Evolutionary conservation across 2,888 invertebrate species (phyloP), one percentile per base, ranked within the genome.

Genomic region (Aspidapion aeneum): DNA sequence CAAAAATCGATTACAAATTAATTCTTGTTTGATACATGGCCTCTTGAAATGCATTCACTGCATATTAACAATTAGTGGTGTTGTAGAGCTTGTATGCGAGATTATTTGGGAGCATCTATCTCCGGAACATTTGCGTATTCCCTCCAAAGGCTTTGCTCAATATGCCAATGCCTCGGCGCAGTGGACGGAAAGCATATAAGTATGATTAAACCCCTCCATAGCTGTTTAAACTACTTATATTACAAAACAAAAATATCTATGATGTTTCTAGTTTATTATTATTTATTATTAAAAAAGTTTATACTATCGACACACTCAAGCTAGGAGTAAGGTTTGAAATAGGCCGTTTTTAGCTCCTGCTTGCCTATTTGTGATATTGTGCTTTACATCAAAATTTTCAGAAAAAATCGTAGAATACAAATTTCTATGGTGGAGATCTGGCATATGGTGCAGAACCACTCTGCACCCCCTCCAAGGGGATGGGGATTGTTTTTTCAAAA

Each of bases 121-220:
- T 19, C 52, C 7, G 17, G 52, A 52, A 52, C n/a, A 7, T 52
- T 17, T 17, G 7, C 52, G 7, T 5, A 7, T 52, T 19, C 52
- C 52, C 3, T 19, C 17, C 7, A 52, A 52, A 52, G 49, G 18
- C 3, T 69, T 71, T 64, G 56, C 60, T 16, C 20, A n/a, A n/a
- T 63, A 61, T 58, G 64, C 67, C 18, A 63, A 71, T 71, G 71
- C 35, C 55, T 71, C 21, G 71, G 68, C 2, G 62, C 68, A 1
- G 35, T 68, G 20, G 69, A 69, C 63, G 69, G 67, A 3, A 70
- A 70, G 55, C 69, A 69, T 55, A 60, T 70, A 5, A 20, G 63
- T 49, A 62, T 62, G 19, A 54, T 49, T 19, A 63, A 63, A 17
- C 66, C 66, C 7, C 54, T 49, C 21, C 55, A 55, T 18, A 9